Conservation (phyloP, 2,113 vertebrate species). For the Leptodactylus fuscus region DNA sequence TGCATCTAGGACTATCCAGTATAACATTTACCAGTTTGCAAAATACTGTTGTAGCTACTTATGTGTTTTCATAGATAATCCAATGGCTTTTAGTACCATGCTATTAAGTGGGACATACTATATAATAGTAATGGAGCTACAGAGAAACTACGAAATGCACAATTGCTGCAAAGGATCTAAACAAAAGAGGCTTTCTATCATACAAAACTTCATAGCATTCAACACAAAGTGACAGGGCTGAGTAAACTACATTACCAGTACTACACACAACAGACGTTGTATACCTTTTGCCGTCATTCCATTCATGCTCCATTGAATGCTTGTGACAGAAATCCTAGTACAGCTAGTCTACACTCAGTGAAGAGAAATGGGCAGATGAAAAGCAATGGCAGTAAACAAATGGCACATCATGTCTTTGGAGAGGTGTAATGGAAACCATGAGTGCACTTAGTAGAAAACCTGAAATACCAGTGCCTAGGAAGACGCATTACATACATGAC, state of each 20-base stretch:
- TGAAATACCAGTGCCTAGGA: background rate
- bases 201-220: constrained; percentile 14
- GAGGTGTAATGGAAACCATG: constrained; percentile 9
- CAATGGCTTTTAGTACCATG: constrained; percentile 6
- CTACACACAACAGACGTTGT: constrained; percentile 75
- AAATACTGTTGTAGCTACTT: background rate
- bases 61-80: background rate
- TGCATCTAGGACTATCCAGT: background rate
- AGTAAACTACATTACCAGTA: constrained; percentile 68
- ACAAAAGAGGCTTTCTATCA: constrained; percentile 25
- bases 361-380: constrained; percentile 57
- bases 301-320: constrained; percentile 75
- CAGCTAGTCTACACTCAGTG: constrained; percentile 63
- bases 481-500: background rate
- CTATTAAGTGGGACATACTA: background rate
- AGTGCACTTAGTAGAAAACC: background rate
- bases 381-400: constrained; percentile 67
- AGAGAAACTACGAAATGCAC: constrained; percentile 1
- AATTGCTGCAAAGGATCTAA: constrained; percentile 40
- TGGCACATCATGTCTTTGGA: constrained; percentile 13
- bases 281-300: constrained; percentile 79
- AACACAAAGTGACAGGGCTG: constrained; percentile 44
- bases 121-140: background rate
- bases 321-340: constrained; percentile 77
- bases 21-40: background rate